Evolutionary conservation across 2,888 invertebrate species (phyloP).

Genomic region (Chaetogeoica ovagalla): DNA sequence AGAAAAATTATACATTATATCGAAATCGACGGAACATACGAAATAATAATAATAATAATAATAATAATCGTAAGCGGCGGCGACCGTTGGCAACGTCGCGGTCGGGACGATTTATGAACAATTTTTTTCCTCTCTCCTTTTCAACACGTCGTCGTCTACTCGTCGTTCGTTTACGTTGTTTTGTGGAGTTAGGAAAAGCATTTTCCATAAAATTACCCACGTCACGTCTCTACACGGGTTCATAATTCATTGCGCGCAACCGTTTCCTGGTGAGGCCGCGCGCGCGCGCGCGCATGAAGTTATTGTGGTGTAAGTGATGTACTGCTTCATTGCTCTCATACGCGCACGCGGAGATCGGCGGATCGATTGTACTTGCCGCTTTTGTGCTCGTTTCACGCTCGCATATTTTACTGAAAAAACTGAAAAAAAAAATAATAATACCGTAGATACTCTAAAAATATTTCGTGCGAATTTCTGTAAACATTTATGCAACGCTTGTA

Average conservation of each 20-base stretch:
- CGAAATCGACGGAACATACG: too few species aligned
- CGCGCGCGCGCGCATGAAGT: constrained; percentile 22
- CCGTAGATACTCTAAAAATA: neutral
- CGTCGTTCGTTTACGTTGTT: constrained; percentile 27
- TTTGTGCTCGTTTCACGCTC: constrained; percentile 26
- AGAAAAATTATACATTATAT: neutral
- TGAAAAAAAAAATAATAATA: too few species aligned
- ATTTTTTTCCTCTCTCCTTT: neutral
- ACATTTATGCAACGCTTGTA: too few species aligned
- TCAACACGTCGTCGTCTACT: neutral
- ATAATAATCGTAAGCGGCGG: neutral
- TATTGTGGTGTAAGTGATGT: constrained; percentile 51
- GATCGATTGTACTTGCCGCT: neutral
- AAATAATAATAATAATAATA: too few species aligned
- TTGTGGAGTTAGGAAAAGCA: constrained; percentile 27
- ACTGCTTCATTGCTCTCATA: constrained; percentile 25
- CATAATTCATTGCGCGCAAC: constrained; percentile 45
- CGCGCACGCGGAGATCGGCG: neutral
- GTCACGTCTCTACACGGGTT: constrained; percentile 44
- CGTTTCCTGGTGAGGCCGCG: constrained; percentile 28
- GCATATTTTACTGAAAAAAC: neutral
- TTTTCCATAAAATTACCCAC: constrained; percentile 51
- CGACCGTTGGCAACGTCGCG: neutral
- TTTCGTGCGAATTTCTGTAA: too few species aligned
- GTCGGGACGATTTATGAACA: constrained; percentile 29